These are phyloP conservation scores for Ceratotherium simum DNA, from an alignment of 2,113 vertebrate species.

Conservation along the genomic window DNA sequence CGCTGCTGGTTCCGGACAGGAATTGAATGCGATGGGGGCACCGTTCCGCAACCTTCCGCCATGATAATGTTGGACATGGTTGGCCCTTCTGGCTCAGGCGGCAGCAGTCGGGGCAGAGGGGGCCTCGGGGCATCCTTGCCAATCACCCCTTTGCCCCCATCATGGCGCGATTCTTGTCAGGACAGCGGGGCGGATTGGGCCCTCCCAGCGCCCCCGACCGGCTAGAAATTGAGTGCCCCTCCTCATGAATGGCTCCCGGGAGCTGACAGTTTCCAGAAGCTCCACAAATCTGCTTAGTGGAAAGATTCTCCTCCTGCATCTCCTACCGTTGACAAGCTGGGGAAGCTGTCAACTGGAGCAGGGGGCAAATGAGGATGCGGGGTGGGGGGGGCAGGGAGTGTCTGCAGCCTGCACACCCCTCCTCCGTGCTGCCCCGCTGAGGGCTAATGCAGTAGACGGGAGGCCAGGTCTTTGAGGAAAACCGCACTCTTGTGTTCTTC, in stretches of 20 bases:
- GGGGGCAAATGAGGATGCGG: neutral
- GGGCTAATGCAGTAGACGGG: neutral
- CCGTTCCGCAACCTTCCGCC: neutral
- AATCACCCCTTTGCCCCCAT: neutral
- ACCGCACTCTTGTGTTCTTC: neutral
- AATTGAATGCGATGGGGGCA: fast-evolving
- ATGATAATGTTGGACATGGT: too few species aligned
- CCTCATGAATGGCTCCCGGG: neutral
- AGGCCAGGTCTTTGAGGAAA: neutral
- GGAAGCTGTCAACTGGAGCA: neutral
- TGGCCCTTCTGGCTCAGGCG: neutral
- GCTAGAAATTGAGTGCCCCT: neutral
- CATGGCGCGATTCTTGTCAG: neutral
- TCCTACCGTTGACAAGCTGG: neutral
- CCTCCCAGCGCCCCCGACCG: neutral
- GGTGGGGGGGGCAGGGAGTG: too few species aligned
- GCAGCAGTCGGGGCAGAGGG: too few species aligned
- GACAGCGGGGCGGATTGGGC: neutral
- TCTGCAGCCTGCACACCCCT: neutral
- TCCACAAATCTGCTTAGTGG: neutral
- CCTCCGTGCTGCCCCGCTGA: neutral
- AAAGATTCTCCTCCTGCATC: neutral
- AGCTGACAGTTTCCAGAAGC: neutral
- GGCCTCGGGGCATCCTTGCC: neutral
- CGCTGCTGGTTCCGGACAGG: neutral